phyloP scores from a whole-genome alignment of 2,797 vertebrate species.

The Xiphophorus birchmanni region DNA sequence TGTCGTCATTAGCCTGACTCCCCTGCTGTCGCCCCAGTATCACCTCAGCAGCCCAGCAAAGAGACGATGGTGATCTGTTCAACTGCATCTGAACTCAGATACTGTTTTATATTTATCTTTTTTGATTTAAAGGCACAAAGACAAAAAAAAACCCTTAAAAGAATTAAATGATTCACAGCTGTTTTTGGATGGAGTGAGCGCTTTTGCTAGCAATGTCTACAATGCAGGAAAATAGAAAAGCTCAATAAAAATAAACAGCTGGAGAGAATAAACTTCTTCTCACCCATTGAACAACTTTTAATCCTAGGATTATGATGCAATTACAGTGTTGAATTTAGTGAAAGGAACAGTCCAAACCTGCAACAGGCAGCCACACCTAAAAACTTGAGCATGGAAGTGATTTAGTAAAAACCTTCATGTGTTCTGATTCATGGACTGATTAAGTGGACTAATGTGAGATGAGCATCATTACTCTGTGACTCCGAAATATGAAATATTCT shows the following conservation, averaged over 20 bases:
- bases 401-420: not conserved
- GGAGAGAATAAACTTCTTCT: not conserved
- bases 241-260: not conserved
- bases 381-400: not conserved
- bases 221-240: not conserved
- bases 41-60: constrained; percentile 27
- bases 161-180: not conserved
- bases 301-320: not conserved
- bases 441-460: not conserved
- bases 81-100: not conserved
- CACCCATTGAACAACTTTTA: not conserved
- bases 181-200: not conserved
- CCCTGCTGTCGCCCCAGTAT: not conserved
- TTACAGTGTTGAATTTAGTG: not conserved
- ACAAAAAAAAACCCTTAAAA: not conserved
- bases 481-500: not conserved
- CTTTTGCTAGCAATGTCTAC: not conserved
- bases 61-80: not conserved
- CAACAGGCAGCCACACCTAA: not conserved
- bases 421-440: not conserved
- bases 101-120: not conserved
- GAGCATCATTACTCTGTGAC: not conserved
- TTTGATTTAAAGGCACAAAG: not conserved
- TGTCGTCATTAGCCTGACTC: constrained; percentile 66
- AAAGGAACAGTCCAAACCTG: not conserved